phyloP scores from a whole-genome alignment of 2,797 vertebrate species.

The Phataginus tricuspis region DNA sequence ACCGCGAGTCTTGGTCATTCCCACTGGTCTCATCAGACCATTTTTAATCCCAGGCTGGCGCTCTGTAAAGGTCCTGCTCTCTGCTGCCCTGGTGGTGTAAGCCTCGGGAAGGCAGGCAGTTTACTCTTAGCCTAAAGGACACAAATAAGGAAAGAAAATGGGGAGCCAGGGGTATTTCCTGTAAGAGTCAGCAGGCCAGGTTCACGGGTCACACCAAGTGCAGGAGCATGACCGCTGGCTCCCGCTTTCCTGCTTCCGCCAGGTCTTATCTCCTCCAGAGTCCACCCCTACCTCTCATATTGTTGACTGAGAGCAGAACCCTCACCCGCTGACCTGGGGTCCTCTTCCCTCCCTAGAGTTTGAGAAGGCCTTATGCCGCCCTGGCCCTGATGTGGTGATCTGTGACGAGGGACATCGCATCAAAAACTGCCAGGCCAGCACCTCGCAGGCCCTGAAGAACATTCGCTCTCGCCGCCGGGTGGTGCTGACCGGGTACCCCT shows the following conservation, averaged over 20 bases:
- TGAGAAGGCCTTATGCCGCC: slow-evolving; percentile 95
- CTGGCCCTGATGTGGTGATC: slow-evolving; percentile 98
- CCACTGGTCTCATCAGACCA: neutral
- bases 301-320: slow-evolving; percentile 75
- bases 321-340: slow-evolving; percentile 75
- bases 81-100: neutral
- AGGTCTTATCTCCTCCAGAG: slow-evolving; percentile 78
- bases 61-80: neutral
- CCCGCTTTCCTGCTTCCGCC: slow-evolving; percentile 78
- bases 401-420: slow-evolving; percentile 99
- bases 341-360: slow-evolving; percentile 90
- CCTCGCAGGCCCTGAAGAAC: slow-evolving; percentile 98
- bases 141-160: neutral
- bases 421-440: slow-evolving; percentile 99
- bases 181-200: neutral
- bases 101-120: neutral
- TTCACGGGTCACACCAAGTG: neutral
- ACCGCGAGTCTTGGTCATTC: neutral
- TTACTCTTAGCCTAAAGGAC: neutral
- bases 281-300: slow-evolving; percentile 72
- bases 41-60: slow-evolving; percentile 10
- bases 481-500: slow-evolving; percentile 96
- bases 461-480: slow-evolving; percentile 96
- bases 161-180: neutral
- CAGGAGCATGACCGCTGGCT: slow-evolving; percentile 56